Evolutionary conservation across 2,888 invertebrate species (phyloP).

Genomic region (Poecilobothrus nobilitatus): DNA sequence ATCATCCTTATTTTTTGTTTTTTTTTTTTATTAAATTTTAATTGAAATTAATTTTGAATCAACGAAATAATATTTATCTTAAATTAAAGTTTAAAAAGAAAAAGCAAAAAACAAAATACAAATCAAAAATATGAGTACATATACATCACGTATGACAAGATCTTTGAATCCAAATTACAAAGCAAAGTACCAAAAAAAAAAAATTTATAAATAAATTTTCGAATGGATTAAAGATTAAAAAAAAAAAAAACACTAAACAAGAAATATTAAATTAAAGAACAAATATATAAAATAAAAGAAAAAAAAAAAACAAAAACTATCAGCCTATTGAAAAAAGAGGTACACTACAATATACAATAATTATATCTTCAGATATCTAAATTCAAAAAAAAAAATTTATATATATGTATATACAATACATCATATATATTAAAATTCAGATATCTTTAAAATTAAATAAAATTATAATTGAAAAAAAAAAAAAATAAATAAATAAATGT

Average conservation of each 20-base stretch:
- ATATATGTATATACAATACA: too few species aligned
- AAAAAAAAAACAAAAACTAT: neutral
- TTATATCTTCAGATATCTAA: neutral
- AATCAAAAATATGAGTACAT: neutral
- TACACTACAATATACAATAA: neutral
- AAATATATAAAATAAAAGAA: neutral
- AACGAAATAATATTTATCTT: neutral
- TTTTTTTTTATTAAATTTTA: neutral
- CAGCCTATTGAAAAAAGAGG: neutral
- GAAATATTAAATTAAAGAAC: too few species aligned
- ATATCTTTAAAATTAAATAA: too few species aligned
- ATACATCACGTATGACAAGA: neutral
- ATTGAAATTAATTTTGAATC: constrained; percentile 6
- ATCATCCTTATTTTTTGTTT: neutral
- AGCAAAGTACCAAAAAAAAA: neutral
- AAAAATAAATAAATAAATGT: too few species aligned
- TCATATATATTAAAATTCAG: too few species aligned
- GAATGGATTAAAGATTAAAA: neutral
- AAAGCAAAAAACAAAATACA: too few species aligned
- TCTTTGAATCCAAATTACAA: neutral
- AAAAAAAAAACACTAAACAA: neutral
- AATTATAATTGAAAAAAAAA: too few species aligned
- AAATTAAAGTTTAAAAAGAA: neutral
- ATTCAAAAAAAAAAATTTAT: too few species aligned
- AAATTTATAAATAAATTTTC: neutral